Base-by-base conservation (phyloP, 2,113 vertebrate species). In the Gorsachius goisagi region DNA sequence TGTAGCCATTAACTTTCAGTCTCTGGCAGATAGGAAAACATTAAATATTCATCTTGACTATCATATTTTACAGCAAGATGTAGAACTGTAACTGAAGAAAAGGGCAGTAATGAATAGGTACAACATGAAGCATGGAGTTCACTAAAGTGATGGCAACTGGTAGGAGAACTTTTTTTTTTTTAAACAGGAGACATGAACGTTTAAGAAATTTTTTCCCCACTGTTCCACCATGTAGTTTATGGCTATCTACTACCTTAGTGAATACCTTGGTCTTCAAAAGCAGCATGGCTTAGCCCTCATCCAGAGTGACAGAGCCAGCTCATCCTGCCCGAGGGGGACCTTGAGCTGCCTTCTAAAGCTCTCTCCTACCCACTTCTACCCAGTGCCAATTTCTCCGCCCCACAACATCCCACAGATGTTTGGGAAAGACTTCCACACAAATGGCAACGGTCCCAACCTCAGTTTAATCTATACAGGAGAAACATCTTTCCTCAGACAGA, bases 381-480 rank as follows among this genome's bases (percentile, higher is more conserved):
- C 44, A 39, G 37, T 0, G 3, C 33, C 13, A 0, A 26, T 12
- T 0, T 7, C 20, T 30, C 24, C 9, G 1, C 47, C 56, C 55
- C 69, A 1, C 3, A 44, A 14, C 12, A 1, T 11, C 56, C 73
- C 11, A 2, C 76, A 87, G 41, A 14, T 35, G 69, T 24, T 19
- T 72, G 62, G 76, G 23, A 50, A 37, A 26, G 15, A 2, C 17
- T 62, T 68, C 49, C 39, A 18, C 17, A 32, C 32, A 22, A 63
- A 58, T 28, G 35, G 75, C 52, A 76, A 15, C 0, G 11, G 24
- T 49, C 49, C 85, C 82, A 69, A 21, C 26, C n/a, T 62, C 75
- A 33, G 50, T n/a, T 91, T 37, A n/a, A 49, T 37, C 59, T 27
- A 19, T 3, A 16, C 4, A 8, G 41, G 85, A 73, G 53, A 75